Evolutionary conservation across 2,888 invertebrate species (phyloP).

Genomic region (Heteromurus nitidus): DNA sequence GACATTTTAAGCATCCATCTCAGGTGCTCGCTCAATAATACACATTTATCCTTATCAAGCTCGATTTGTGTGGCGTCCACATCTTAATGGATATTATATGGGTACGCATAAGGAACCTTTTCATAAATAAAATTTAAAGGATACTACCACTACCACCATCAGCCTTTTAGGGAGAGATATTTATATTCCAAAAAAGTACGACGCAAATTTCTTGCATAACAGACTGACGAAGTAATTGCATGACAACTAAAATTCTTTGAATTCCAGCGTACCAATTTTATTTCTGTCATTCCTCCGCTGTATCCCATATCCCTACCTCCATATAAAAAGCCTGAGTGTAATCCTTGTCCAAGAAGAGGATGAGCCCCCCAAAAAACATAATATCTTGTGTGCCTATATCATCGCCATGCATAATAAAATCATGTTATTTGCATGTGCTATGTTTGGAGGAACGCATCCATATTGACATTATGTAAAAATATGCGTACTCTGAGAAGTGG

Average conservation of each 20-base stretch:
- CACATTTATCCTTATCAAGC: too few relatives aligned
- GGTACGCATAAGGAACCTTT: too few relatives aligned
- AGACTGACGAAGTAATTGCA: slow-evolving; percentile 2
- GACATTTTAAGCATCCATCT: background rate
- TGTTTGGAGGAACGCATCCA: background rate
- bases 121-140: too few relatives aligned
- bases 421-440: background rate
- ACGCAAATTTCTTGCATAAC: background rate
- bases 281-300: background rate
- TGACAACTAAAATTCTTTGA: slow-evolving; percentile 2
- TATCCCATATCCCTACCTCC: background rate
- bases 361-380: background rate
- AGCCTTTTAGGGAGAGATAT: background rate
- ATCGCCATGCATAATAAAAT: background rate
- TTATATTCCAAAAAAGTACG: background rate
- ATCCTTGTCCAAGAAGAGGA: slow-evolving; percentile 3
- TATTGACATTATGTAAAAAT: slow-evolving; percentile 12
- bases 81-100: too few relatives aligned
- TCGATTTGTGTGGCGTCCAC: too few relatives aligned
- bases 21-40: too few relatives aligned
- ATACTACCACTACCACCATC: too few relatives aligned
- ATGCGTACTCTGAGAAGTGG: background rate
- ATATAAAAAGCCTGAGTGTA: too few relatives aligned
- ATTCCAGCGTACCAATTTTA: background rate
- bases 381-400: background rate